Evolutionary conservation across 1,140 invertebrate genomes (phyloP).

Genomic region (Venustaconcha ellipsiformis): DNA sequence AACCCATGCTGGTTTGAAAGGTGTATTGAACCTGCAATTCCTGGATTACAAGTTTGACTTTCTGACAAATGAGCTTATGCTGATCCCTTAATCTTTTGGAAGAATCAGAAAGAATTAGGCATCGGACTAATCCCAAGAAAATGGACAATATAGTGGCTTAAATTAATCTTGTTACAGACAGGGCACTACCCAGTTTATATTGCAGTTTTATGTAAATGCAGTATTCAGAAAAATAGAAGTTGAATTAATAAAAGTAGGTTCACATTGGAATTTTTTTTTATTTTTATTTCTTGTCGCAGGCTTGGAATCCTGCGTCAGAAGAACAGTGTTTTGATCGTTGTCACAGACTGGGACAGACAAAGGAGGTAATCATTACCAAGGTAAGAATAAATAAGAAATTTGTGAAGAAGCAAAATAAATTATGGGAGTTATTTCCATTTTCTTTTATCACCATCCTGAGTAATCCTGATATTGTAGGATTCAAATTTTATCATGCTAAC

Average conservation of each 20-base stretch:
- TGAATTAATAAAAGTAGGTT: not conserved
- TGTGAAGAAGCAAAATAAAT: not conserved
- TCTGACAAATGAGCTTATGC: too few species aligned
- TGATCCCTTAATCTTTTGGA: too few species aligned
- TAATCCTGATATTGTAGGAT: not conserved
- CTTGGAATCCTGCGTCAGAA: conserved; percentile 53
- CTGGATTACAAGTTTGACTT: too few species aligned
- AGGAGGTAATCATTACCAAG: conserved; percentile 53
- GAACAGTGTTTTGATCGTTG: conserved; percentile 55
- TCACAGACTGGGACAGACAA: conserved; percentile 54
- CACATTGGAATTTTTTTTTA: too few species aligned
- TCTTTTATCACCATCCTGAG: not conserved
- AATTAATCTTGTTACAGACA: not conserved
- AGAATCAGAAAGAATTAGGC: too few species aligned
- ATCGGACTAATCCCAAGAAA: too few species aligned
- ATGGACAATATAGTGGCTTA: not conserved
- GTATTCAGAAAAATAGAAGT: not conserved
- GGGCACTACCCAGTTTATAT: not conserved
- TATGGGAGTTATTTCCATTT: not conserved
- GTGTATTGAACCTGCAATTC: too few species aligned
- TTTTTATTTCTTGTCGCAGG: conserved; percentile 14
- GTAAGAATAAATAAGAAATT: conserved; percentile 17
- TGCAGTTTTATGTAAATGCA: not conserved
- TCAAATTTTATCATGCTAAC: not conserved
- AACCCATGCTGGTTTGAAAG: too few species aligned